Percentiles rank a stretch among this genome's conserved stretches.
Conservation (phyloP, 2,888 invertebrate species). For the Psylliodes chrysocephalus region DNA sequence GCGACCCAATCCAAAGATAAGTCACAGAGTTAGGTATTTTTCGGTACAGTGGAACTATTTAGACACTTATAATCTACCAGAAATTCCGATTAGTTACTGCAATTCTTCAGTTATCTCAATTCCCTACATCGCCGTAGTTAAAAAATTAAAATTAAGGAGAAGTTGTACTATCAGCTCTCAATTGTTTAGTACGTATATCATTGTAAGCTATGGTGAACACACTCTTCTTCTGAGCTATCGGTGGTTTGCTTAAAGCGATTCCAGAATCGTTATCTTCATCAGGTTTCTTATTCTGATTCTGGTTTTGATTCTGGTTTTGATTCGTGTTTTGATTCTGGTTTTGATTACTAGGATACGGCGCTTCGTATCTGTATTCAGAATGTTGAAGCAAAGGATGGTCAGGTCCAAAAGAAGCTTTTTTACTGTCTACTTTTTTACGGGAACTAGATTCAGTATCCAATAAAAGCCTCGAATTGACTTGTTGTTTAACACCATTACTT, state of each 20-base stretch:
- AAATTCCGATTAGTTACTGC: too few species aligned
- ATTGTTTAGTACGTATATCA: conserved; percentile 86
- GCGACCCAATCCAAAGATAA: too few species aligned
- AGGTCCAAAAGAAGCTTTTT: conserved; percentile 52
- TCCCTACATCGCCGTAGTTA: too few species aligned
- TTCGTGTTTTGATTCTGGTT: not conserved
- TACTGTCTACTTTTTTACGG: conserved; percentile 49
- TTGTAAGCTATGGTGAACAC: conserved; percentile 93
- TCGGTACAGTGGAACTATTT: too few species aligned
- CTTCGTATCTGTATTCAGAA: conserved; percentile 81
- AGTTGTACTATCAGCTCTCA: conserved; percentile 82
- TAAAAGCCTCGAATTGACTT: conserved; percentile 46
- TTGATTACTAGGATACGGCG: conserved; percentile 44
- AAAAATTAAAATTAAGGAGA: conserved; percentile 73
- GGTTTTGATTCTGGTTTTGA: not conserved
- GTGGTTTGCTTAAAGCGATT: conserved; percentile 78
- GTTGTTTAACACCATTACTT: conserved; percentile 43
- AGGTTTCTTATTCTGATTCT: conserved; percentile 62
- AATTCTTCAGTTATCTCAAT: too few species aligned
- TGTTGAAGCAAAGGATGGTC: conserved; percentile 79
- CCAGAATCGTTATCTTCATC: conserved; percentile 79
- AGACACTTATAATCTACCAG: too few species aligned
- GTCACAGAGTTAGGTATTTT: too few species aligned
- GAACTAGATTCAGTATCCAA: conserved; percentile 55
- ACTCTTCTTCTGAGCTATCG: conserved; percentile 88